Base-by-base conservation (phyloP, 2,888 invertebrate genomes). In the Syrphus vitripennis region DNA sequence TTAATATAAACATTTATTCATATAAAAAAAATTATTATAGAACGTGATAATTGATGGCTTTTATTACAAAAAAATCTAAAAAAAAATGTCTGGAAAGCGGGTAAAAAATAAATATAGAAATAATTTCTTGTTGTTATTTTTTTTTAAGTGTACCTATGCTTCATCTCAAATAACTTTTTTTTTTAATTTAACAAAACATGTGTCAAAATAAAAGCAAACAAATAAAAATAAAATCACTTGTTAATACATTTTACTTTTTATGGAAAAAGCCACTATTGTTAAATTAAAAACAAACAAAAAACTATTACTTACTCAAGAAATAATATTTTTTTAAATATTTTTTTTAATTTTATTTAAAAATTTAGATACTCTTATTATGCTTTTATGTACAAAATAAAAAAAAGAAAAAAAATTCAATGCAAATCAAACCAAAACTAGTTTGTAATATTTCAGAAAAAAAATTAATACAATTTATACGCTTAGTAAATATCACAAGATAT, bases 191-290 rank as follows among this genome's bases (percentile, higher is more conserved):
- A 50, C 10, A 74, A 78, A 70, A 57, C 61, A 86, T 82, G 81
- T 86, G 86, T 86, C 81, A 86, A 86, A 86, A 74, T 9, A 65
- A 69, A 69, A n/a, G n/a, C n/a, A n/a, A n/a, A n/a, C n/a, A n/a
- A 34, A 12, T 29, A 55, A 42, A 57, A 42, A 37, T 14, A 9
- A 75, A 70, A 82, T 75, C 72, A 84, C 75, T 77, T 86, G 84
- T 81, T 84, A 80, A 65, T 42, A 80, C 40, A 75, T 42, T 50
- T 70, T 83, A 76, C 59, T 71, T 78, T 74, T 53, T 71, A 59
- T 63, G 57, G 45, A 83, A 83, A 80, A 59, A 70, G 24, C 31
- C 45, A 76, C 48, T 63, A 70, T 75, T 83, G 48, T 79, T 80
- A 80, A 70, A 79, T 10, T 70, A 74, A 40, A 40, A 45, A 57